Evolutionary conservation across 2,888 invertebrate genomes (phyloP), one percentile per base, ranked within the genome.

Genomic region (Agrochola lota): DNA sequence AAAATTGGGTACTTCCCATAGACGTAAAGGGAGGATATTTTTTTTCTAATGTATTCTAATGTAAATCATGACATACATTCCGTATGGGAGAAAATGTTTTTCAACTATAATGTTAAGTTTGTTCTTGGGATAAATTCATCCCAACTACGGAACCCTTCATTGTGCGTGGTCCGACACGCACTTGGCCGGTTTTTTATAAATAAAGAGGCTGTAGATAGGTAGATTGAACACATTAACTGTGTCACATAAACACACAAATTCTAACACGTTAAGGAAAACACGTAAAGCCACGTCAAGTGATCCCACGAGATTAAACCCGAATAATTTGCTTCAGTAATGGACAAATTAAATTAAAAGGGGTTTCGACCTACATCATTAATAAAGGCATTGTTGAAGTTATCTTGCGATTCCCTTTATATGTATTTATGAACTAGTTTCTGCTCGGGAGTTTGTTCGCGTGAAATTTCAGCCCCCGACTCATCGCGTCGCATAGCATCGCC

Each of bases 331-430:
- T 70, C 55, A 55, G 63, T 77, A 77, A 83, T 75, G 83, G 74
- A 73, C 75, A 83, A 86, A 85, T 81, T 72, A 76, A 84, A 86
- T 86, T 79, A 85, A 79, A 86, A 77, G 74, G 77, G 71, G 40
- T 30, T 62, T 49, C 63, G 60, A 67, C 74, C 76, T 72, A 73
- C 70, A 66, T 75, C 67, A 75, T 79, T 79, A 73, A 77, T 74
- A 73, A 66, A 66, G 64, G 49, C 49, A 74, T 77, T 74, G 74
- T 81, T 35, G 43, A 60, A 64, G 71, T 71, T 64, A 71, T 85
- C 20, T 71, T n/a, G 12, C 23, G 5, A 15, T 67, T 23, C 73
- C 55, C 26, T 52, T 74, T 73, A 55, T 40, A 35, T 35, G 30
- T 30, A 35, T 70, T 35, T 67, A n/a, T 74, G 57, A 55, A 62